Conservation (phyloP, 1,140 invertebrate genomes). For the Drosophila pachea region DNA sequence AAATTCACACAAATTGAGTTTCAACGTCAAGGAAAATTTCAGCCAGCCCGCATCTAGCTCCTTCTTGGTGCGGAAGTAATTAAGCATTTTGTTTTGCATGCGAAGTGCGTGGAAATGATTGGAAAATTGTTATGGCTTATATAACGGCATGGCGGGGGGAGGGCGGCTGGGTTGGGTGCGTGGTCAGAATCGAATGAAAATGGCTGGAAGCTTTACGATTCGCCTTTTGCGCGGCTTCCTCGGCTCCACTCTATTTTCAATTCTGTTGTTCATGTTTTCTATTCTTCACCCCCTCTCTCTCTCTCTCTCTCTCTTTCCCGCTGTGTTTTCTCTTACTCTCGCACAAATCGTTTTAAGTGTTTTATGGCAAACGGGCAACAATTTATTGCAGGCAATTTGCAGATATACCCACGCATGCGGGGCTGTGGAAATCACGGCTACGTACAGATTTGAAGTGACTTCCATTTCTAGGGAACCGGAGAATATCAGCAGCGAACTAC, state of each 20-base stretch:
- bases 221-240: slow-evolving; percentile 30
- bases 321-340: slow-evolving; percentile 15
- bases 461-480: slow-evolving; percentile 29
- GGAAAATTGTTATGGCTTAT: slow-evolving; percentile 62
- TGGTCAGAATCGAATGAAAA: slow-evolving; percentile 47
- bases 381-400: slow-evolving; percentile 76
- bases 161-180: no score
- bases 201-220: slow-evolving; percentile 30
- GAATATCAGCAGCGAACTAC: slow-evolving; percentile 13
- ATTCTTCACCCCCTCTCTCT: no score
- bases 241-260: slow-evolving; percentile 1
- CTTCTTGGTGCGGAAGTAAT: slow-evolving; percentile 52
- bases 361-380: slow-evolving; percentile 70
- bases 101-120: slow-evolving; percentile 47
- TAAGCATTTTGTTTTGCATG: slow-evolving; percentile 60
- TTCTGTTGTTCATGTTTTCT: background rate
- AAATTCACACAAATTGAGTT: slow-evolving; percentile 49
- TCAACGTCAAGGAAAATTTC: slow-evolving; percentile 47
- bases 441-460: slow-evolving; percentile 68
- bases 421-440: slow-evolving; percentile 56
- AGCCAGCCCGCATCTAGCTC: no score
- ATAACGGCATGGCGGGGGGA: slow-evolving; percentile 7
- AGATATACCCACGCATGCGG: slow-evolving; percentile 45
- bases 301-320: slow-evolving; percentile 14
- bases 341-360: slow-evolving; percentile 74